phyloP scores from a whole-genome alignment of 2,113 vertebrate genomes.

The Egretta garzetta region DNA sequence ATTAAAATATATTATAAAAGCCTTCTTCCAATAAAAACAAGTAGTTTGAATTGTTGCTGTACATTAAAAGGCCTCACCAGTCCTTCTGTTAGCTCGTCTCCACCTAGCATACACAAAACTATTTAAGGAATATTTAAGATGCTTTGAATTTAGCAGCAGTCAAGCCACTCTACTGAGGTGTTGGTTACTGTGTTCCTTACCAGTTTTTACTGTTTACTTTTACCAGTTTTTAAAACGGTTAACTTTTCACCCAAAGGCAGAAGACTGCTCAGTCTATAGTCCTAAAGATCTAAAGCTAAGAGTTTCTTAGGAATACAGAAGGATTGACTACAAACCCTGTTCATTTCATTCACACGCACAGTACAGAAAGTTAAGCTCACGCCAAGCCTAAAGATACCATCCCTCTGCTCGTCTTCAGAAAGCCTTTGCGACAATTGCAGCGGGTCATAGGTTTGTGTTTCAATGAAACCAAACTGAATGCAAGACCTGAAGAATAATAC shows the following conservation, averaged over 20 bases:
- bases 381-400: background rate
- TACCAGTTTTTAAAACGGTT: background rate
- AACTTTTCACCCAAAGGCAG: background rate
- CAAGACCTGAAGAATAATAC: background rate
- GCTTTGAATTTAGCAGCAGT: background rate
- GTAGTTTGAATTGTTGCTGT: background rate
- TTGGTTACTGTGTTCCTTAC: background rate
- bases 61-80: background rate
- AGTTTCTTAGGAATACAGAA: background rate
- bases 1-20: background rate
- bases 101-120: background rate
- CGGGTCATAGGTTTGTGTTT: background rate
- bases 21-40: background rate
- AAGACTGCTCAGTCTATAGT: background rate
- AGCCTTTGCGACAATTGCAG: fast-evolving
- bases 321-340: background rate
- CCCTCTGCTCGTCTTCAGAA: background rate
- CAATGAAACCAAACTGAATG: background rate
- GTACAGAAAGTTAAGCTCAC: background rate
- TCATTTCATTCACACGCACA: fast-evolving
- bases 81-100: background rate
- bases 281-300: background rate
- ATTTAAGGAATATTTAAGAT: background rate
- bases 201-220: too few relatives aligned
- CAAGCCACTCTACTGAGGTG: background rate